Evolutionary conservation across 2,113 vertebrate genomes (phyloP).

Genomic region (Sorex fumeus): DNA sequence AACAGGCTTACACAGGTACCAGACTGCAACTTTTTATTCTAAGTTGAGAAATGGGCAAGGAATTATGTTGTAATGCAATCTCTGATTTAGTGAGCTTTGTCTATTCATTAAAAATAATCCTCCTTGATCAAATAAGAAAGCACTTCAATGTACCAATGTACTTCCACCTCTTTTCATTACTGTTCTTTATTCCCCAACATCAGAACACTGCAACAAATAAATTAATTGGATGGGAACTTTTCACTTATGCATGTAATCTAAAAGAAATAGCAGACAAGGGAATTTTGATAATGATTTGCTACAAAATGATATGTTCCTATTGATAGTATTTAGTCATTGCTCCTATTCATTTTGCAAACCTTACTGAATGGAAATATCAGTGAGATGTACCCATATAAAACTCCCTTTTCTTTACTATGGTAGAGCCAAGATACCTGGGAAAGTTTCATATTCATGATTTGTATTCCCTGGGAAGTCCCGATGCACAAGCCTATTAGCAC

Average conservation of each 20-base stretch:
- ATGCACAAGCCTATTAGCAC: fast-evolving
- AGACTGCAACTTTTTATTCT: conserved; percentile 45
- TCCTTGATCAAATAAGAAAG: conserved; percentile 28
- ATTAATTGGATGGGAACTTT: neutral
- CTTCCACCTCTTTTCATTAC: neutral
- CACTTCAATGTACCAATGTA: conserved; percentile 27
- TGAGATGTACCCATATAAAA: neutral
- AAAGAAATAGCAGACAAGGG: conserved; percentile 11
- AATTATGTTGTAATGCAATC: conserved; percentile 17
- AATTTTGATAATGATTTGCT: neutral
- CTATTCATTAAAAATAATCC: conserved; percentile 59
- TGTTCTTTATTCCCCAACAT: neutral
- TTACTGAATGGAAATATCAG: neutral
- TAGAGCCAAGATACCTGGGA: neutral
- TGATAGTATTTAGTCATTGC: neutral
- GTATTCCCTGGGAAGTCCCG: neutral
- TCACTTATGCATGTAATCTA: neutral
- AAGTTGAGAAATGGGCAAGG: conserved; percentile 50
- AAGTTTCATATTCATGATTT: neutral
- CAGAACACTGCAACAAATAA: neutral
- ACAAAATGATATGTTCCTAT: conserved; percentile 38
- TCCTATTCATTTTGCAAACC: neutral
- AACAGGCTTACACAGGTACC: conserved; percentile 52
- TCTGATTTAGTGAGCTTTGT: conserved; percentile 14
- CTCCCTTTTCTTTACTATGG: neutral